These are phyloP conservation scores for Forbesichthys agassizii DNA, from an alignment of 2,113 vertebrate genomes.

Conservation along the genomic window DNA sequence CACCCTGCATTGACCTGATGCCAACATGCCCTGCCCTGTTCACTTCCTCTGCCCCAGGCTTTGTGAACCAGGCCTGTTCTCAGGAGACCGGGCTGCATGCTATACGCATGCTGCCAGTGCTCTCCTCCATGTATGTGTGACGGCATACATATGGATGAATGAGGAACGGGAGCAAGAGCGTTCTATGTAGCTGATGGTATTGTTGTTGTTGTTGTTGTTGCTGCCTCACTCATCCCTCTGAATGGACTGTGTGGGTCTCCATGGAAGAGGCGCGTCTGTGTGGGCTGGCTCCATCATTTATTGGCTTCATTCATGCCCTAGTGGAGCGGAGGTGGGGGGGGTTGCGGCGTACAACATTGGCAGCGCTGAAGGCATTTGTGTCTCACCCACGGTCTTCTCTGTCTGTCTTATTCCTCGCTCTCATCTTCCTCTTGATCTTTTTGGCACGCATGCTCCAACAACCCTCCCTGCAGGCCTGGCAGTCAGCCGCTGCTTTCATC, in stretches of 20 bases:
- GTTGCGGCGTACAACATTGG: constrained; percentile 62
- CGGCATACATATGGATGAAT: constrained; percentile 65
- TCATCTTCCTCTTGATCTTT: constrained; percentile 18
- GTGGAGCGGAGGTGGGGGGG: constrained; percentile 40
- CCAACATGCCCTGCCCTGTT: constrained; percentile 61
- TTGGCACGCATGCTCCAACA: constrained; percentile 44
- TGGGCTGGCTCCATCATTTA: constrained; percentile 73
- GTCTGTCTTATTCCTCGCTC: constrained; percentile 28
- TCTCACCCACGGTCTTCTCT: constrained; percentile 17
- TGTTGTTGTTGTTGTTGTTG: constrained; percentile 68
- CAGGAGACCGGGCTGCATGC: constrained; percentile 70
- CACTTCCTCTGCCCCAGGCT: constrained; percentile 64
- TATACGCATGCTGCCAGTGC: constrained; percentile 65
- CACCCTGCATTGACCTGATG: constrained; percentile 61
- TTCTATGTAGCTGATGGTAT: constrained; percentile 70
- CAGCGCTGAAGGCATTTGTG: constrained; percentile 41
- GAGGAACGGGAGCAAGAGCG: constrained; percentile 61
- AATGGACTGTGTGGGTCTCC: constrained; percentile 67
- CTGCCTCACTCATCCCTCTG: constrained; percentile 75
- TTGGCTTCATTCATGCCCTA: constrained; percentile 68
- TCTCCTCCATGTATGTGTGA: constrained; percentile 44
- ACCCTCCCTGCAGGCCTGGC: constrained; percentile 51
- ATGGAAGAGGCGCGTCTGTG: constrained; percentile 70
- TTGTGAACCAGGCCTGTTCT: constrained; percentile 70
- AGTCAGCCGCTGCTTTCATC: constrained; percentile 51